phyloP scores from a whole-genome alignment of 2,888 invertebrate genomes.

The Amphipoea lucens region DNA sequence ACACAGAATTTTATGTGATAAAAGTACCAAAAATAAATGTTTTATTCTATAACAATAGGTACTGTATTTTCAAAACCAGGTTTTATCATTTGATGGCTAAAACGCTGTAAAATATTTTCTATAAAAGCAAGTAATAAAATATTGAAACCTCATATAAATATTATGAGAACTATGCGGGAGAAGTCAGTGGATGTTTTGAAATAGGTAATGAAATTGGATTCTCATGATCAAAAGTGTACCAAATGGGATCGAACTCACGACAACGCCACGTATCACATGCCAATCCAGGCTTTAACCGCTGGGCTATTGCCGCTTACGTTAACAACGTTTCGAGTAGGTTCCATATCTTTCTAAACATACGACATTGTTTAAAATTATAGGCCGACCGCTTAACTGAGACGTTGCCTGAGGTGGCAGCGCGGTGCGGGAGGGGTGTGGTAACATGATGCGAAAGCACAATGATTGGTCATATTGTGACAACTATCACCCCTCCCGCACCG shows the following conservation, averaged over 20 bases:
- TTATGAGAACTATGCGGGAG: background rate
- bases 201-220: background rate
- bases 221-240: background rate
- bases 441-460: too few relatives aligned
- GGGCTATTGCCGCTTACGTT: background rate
- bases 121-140: constrained; percentile 13
- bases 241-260: background rate
- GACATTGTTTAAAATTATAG: background rate
- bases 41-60: background rate
- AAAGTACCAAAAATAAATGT: background rate
- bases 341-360: background rate
- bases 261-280: background rate
- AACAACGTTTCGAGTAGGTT: background rate
- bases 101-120: constrained; percentile 16
- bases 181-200: background rate
- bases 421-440: too few relatives aligned
- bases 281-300: background rate
- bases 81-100: background rate
- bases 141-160: constrained; percentile 9
- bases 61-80: background rate
- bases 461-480: too few relatives aligned
- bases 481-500: too few relatives aligned
- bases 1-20: background rate
- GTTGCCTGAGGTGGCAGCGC: too few relatives aligned
- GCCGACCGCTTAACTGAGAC: too few relatives aligned